Percentiles rank a stretch among this genome's conserved stretches.
Evolutionary conservation across 2,797 vertebrate genomes (phyloP).

Genomic region (Harpagifer antarcticus): DNA sequence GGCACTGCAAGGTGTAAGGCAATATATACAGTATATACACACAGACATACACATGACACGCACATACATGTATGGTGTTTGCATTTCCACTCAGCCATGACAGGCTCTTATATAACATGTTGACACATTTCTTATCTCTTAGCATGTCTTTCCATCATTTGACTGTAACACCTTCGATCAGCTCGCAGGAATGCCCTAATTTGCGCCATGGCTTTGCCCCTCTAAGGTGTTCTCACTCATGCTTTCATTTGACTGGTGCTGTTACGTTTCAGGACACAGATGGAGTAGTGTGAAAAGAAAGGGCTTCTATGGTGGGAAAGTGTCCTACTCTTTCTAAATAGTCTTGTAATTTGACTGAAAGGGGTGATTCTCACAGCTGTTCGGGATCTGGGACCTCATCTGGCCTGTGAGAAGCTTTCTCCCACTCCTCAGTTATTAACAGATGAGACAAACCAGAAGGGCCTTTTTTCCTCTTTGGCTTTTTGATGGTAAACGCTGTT

Average conservation of each 20-base stretch:
- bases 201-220: constrained; percentile 13
- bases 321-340: constrained; percentile 35
- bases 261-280: constrained; percentile 34
- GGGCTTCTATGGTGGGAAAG: constrained; percentile 29
- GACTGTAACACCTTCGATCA: constrained; percentile 15
- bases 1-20: background rate
- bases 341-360: constrained; percentile 53
- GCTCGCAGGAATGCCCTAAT: constrained; percentile 23
- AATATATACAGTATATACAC: no score
- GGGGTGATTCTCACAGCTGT: constrained; percentile 41
- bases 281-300: constrained; percentile 41
- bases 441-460: constrained; percentile 15
- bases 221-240: constrained; percentile 43
- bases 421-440: constrained; percentile 28
- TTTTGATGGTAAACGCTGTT: constrained; percentile 1
- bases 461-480: constrained; percentile 24
- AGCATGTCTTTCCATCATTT: constrained; percentile 29
- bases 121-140: constrained; percentile 28
- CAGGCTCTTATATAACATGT: constrained; percentile 54
- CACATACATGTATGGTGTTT: constrained; percentile 37
- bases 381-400: constrained; percentile 1
- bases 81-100: constrained; percentile 24
- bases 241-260: constrained; percentile 13
- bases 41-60: background rate
- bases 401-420: constrained; percentile 26